Conservation (phyloP, 2,113 vertebrate genomes). For the Callospermophilus lateralis region DNA sequence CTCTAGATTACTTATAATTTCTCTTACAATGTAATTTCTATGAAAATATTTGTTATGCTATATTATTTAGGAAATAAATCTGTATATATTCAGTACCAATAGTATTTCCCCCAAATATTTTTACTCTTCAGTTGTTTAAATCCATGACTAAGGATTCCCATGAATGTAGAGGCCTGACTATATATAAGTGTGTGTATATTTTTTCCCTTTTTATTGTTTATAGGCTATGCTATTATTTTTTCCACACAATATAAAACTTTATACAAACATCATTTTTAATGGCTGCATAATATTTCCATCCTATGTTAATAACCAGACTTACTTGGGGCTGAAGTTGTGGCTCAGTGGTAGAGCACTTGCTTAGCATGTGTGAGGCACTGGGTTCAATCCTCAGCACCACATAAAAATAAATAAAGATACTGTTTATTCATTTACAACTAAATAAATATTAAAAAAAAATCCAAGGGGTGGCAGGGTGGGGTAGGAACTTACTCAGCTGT, state of each 20-base stretch:
- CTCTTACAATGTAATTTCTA: background rate
- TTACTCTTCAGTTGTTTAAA: background rate
- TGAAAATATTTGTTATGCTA: background rate
- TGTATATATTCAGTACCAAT: too few species aligned
- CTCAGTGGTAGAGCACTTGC: too few species aligned
- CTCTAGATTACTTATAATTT: background rate
- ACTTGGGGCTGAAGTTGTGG: background rate
- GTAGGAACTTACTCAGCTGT: background rate
- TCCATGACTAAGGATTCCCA: background rate
- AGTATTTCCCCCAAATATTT: background rate
- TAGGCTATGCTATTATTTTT: constrained; percentile 2
- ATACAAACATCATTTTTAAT: background rate
- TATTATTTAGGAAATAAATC: background rate
- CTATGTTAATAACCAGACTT: background rate
- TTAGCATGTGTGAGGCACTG: too few species aligned
- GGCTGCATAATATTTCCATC: background rate
- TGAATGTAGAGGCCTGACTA: background rate
- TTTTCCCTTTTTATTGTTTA: background rate
- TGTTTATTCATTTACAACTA: too few species aligned
- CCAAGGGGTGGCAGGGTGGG: too few species aligned
- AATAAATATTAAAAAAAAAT: too few species aligned
- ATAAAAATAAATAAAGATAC: too few species aligned
- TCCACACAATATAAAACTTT: background rate
- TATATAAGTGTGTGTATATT: background rate
- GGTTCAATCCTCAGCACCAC: too few species aligned